A percentile compares a stretch with the other conserved stretches of the same genome.
phyloP scores from a whole-genome alignment of 2,888 invertebrate genomes.

The Ectemnius cavifrons region DNA sequence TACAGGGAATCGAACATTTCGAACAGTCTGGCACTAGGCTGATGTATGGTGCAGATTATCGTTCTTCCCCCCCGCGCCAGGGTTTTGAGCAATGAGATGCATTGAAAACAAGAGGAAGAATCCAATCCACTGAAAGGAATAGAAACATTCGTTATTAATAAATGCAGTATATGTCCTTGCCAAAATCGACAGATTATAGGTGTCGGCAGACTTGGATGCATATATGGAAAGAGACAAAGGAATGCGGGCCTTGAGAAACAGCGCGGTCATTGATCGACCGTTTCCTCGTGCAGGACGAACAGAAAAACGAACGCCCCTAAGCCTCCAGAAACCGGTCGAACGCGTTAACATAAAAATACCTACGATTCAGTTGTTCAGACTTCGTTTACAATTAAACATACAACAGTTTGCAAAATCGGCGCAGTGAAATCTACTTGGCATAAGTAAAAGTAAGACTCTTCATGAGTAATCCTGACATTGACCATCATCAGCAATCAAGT shows the following conservation, averaged over 20 bases:
- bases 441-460: neutral
- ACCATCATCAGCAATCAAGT: constrained; percentile 18
- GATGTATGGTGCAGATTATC: constrained; percentile 97
- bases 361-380: neutral
- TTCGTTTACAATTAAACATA: no score
- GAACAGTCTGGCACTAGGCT: constrained; percentile 96
- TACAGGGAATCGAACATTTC: constrained; percentile 98
- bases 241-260: constrained; percentile 12
- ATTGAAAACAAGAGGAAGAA: constrained; percentile 97
- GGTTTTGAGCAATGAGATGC: constrained; percentile 92
- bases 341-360: neutral
- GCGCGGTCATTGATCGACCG: neutral
- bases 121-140: constrained; percentile 87
- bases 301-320: neutral
- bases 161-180: neutral
- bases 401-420: no score
- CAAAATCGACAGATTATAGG: neutral
- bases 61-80: constrained; percentile 94
- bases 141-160: neutral
- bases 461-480: constrained; percentile 32
- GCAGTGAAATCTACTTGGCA: no score
- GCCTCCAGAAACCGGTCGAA: constrained; percentile 26
- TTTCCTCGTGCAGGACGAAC: neutral
- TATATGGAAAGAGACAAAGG: neutral
- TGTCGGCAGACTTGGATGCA: neutral